A percentile compares a stretch with the other conserved stretches of the same genome.
These are phyloP conservation scores for Drosophila mojavensis DNA, from an alignment of 1,140 invertebrate species.

Conservation along the genomic window DNA sequence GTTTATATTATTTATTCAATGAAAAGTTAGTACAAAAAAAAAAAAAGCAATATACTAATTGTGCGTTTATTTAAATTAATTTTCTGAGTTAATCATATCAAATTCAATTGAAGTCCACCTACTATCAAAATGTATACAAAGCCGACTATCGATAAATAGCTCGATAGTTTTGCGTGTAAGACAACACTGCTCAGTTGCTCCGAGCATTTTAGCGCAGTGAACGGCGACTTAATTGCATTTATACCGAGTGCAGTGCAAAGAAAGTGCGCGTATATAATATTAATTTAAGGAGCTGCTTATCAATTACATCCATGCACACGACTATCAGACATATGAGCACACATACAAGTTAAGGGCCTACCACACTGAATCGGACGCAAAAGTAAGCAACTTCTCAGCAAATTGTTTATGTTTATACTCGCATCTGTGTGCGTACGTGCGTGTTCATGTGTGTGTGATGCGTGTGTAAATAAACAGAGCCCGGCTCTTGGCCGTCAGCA, in stretches of 20 bases:
- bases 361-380: conserved; percentile 29
- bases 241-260: conserved; percentile 45
- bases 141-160: conserved; percentile 20
- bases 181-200: conserved; percentile 27
- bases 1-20: too few species aligned
- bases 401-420: conserved; percentile 49
- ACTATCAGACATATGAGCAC: conserved; percentile 38
- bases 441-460: conserved; percentile 1
- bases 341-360: conserved; percentile 26
- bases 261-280: conserved; percentile 48
- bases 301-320: conserved; percentile 21
- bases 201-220: conserved; percentile 31
- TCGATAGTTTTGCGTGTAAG: conserved; percentile 21
- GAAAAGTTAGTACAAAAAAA: too few species aligned
- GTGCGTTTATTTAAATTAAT: too few species aligned
- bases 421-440: conserved; percentile 12
- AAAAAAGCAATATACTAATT: too few species aligned
- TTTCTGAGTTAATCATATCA: too few species aligned
- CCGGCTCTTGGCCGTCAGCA: conserved; percentile 10
- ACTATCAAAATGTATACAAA: conserved; percentile 5
- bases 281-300: conserved; percentile 20
- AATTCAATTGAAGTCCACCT: too few species aligned
- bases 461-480: conserved; percentile 51
- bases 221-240: conserved; percentile 43
- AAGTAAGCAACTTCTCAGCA: conserved; percentile 36